Percentiles rank a stretch among this genome's conserved stretches.
Conservation (phyloP, 2,113 vertebrate genomes). For the Rattus norvegicus region GRCr8 NC_086024.1:39831001-39831500, state of each 20-base stretch:
- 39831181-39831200: not conserved
- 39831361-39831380: not conserved
- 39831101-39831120: not conserved
- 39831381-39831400: not conserved
- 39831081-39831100: not conserved
- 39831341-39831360: conserved; percentile 7
- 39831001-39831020: not conserved
- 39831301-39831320: conserved; percentile 36
- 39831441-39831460: not conserved
- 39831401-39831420: not conserved
- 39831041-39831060: not conserved
- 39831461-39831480: too few species aligned
- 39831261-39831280: not conserved
- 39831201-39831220: conserved; percentile 15
- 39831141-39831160: not conserved
- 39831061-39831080: not conserved
- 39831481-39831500: not conserved
- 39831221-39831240: not conserved
- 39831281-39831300: not conserved
- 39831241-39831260: not conserved
- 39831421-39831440: not conserved
- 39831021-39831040: not conserved
- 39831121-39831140: conserved; percentile 8
- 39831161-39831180: not conserved
- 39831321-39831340: not conserved